Base-by-base conservation (phyloP, 2,113 vertebrate species). In the Cheilinus undulatus region DNA sequence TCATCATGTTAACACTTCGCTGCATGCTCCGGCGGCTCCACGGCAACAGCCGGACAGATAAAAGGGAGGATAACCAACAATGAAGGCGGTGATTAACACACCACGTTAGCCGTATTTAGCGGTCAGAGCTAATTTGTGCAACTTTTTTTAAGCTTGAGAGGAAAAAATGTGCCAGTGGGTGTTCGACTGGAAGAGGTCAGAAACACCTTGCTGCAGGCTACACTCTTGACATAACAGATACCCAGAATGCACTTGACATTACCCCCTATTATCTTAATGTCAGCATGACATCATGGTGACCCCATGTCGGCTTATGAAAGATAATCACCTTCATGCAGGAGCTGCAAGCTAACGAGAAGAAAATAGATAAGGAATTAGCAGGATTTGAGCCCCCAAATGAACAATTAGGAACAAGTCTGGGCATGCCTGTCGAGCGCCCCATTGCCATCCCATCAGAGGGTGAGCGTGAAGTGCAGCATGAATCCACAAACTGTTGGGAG, bases 331-430 rank as follows among this genome's bases (percentile, higher is more conserved):
- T 51, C 49, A 51, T 13, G 3, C 24, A 57, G 69, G 27, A 50
- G 53, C 61, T 3, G 34, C 64, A 30, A 17, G 52, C 58, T 26
- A 54, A 40, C 23, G 5, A 24, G 17, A 53, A 32, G 22, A 51
- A 46, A 70, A 68, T 12, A 48, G 36, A 76, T 43, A 22, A 28
- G 51, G 64, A 80, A 62, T 53, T 65, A 70, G 71, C 43, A 34
- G 73, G 73, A 88, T 78, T 72, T 65, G 15, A 87, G 34, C 66
- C 58, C 73, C 59, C 46, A 34, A 34, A 78, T 73, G 73, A 71
- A 85, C 73, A 84, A 90, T 88, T 59, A 77, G 67, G 76, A 56
- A 86, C 86, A 89, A 71, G 87, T 64, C 65, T 1, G n/a, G 81
- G 68, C 89, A 82, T 86, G 89, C 82, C 67, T 34, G 51, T 22